These are phyloP conservation scores for Unio pictorum DNA, from an alignment of 2,888 invertebrate species.

Conservation along the genomic window DNA sequence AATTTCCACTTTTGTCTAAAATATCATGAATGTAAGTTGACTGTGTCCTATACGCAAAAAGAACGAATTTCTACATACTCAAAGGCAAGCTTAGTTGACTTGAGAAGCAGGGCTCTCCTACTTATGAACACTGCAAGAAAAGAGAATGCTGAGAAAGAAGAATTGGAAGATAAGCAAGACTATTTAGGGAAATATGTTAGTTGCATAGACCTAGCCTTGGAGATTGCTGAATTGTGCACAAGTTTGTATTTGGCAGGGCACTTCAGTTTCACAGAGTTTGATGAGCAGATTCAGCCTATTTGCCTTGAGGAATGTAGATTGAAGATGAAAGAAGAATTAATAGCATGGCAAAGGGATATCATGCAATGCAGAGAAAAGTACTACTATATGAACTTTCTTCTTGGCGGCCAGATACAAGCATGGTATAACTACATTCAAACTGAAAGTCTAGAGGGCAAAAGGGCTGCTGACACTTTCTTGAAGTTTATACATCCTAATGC, in stretches of 20 bases:
- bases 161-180: too few species aligned
- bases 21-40: constrained; percentile 8
- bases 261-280: constrained; percentile 4
- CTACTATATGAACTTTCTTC: constrained; percentile 36
- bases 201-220: constrained; percentile 12
- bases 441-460: neutral
- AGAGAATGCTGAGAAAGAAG: too few species aligned
- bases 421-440: constrained; percentile 26
- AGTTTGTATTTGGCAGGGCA: constrained; percentile 17
- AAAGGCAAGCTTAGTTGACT: constrained; percentile 21
- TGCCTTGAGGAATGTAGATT: constrained; percentile 7
- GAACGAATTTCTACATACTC: constrained; percentile 12
- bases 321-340: constrained; percentile 7
- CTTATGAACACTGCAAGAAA: constrained; percentile 30
- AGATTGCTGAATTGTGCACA: constrained; percentile 10
- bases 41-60: constrained; percentile 21
- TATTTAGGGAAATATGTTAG: constrained; percentile 10
- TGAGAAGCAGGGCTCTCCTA: constrained; percentile 39
- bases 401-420: constrained; percentile 32
- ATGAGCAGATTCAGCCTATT: constrained; percentile 2
- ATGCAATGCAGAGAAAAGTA: constrained; percentile 11
- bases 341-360: constrained; percentile 27
- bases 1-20: constrained; percentile 18
- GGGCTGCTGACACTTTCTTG: constrained; percentile 15
- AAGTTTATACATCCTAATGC: constrained; percentile 28